Evolutionary conservation across 2,113 vertebrate genomes (phyloP), one percentile per base, ranked within the genome.

Genomic region (Siphamia tubifer): DNA sequence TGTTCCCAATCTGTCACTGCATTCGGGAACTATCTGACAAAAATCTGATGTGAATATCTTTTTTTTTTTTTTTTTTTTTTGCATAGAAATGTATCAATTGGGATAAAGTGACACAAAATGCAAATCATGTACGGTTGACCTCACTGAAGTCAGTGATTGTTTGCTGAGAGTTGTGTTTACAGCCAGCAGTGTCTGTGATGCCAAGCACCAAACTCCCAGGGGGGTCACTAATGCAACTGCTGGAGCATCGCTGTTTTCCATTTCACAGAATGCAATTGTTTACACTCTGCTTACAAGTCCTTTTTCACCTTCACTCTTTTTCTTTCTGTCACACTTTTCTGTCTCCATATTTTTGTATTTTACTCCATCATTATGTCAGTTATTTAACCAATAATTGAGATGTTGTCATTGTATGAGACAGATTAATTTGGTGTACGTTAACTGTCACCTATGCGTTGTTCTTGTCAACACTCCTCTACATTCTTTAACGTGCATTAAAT

Each of bases 181-280:
- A 5, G 8, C 35, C 49, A 35, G 11, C 17, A 36, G 35, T 36
- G 56, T 60, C 58, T 68, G 49, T 47, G 48, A 53, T 47, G 44
- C 45, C 35, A 25, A 23, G 17, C 55, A 49, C 45, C n/a, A 27
- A 48, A 64, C 43, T 56, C 61, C 56, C 68, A 15, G 13, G 30
- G 55, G 74, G 64, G n/a, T 69, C 71, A 55, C 68, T 70, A 64
- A 82, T 79, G 68, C 72, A 82, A 55, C 54, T 30, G 56, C 38
- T 45, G 34, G 58, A 63, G 68, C 55, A 24, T 24, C 35, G 62
- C 28, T 63, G 65, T 32, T 68, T 72, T 77, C 36, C 20, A 63
- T 67, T 70, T 74, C 71, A 74, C 60, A 60, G 17, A 45, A 54
- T 27, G 43, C 39, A 49, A 66, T 25, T 67, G 60, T 77, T 81